Base-by-base conservation (phyloP, 2,888 invertebrate genomes). In the Coleophora flavipennella region DNA sequence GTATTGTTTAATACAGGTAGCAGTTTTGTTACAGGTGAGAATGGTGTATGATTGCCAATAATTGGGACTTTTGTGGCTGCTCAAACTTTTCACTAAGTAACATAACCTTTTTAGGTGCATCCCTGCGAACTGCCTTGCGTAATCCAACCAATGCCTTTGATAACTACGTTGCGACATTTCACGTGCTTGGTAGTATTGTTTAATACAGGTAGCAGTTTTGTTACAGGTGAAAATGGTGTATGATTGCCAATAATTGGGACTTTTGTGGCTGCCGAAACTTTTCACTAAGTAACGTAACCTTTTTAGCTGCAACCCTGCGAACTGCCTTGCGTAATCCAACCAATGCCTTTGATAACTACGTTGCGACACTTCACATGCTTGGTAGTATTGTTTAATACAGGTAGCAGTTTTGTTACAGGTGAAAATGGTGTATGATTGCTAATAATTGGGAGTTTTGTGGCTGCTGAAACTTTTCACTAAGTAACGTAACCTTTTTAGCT, bases 211-310 rank as follows among this genome's bases (percentile, higher is more conserved):
- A 6, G 31, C 31, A 3, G 3, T 20, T 20, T 20, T 4, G 6
- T 20, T 20, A 6, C 20, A 20, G 20, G 20, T 20, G 20, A n/a
- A n/a, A n/a, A n/a, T n/a, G n/a, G n/a, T n/a, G n/a, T n/a, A n/a
- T 20, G 6, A 20, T 20, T 20, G 20, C 20, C 3, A 6, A 6
- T 20, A 20, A 20, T 20, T 20, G 20, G 6, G 20, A 6, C 20
- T 20, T 20, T 20, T 20, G n/a, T 20, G 20, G 20, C 20, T 20
- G 20, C 20, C 6, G 20, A 20, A 20, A 20, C 3, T 20, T 3
- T 77, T 76, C 75, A 64, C 75, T 63, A 39, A 31, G 40, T 31
- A 44, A 57, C 56, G 64, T 72, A 76, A 77, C 73, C 72, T 20
- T 20, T 20, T 20, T 20, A 20, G 20, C 3, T 3, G 20, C 20